Evolutionary conservation across 1,140 invertebrate species (phyloP).

Genomic region (Macrobrachium rosenbergii): DNA sequence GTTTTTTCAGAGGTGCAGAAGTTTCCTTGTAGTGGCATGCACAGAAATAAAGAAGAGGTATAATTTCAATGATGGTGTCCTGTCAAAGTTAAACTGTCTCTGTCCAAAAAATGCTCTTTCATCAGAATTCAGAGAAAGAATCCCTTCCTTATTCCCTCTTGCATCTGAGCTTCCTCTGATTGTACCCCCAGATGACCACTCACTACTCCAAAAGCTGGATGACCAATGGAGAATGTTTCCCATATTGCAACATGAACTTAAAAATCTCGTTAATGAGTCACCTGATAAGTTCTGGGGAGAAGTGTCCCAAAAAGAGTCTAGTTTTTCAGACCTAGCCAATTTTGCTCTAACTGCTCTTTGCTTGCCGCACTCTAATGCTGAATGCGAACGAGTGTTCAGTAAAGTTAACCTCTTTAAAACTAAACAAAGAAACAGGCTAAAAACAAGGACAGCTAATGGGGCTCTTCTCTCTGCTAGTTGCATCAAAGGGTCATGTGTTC

Average conservation of each 20-base stretch:
- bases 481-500: conserved; percentile 41
- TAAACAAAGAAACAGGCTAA: not conserved
- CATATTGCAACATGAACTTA: conserved; percentile 47
- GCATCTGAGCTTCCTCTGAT: too few relatives aligned
- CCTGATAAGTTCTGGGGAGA: conserved; percentile 50
- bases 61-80: too few relatives aligned
- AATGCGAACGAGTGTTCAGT: conserved; percentile 45
- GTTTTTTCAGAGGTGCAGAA: too few relatives aligned
- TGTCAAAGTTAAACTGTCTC: too few relatives aligned
- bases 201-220: too few relatives aligned
- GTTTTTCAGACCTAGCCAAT: conserved; percentile 30
- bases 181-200: too few relatives aligned
- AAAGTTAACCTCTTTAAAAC: conserved; percentile 11
- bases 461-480: conserved; percentile 37
- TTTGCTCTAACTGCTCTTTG: conserved; percentile 48
- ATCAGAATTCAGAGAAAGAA: too few relatives aligned
- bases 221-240: not conserved
- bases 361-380: conserved; percentile 46
- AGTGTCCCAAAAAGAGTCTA: conserved; percentile 40
- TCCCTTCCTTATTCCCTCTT: too few relatives aligned
- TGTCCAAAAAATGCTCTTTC: too few relatives aligned
- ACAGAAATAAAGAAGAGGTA: too few relatives aligned
- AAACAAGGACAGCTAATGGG: conserved; percentile 29
- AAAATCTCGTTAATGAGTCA: conserved; percentile 35
- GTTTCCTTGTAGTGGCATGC: too few relatives aligned